Percentiles rank a stretch among this genome's conserved stretches.
These are phyloP conservation scores for Drosophila testacea DNA, from an alignment of 2,888 invertebrate species.

Conservation along the genomic window DNA sequence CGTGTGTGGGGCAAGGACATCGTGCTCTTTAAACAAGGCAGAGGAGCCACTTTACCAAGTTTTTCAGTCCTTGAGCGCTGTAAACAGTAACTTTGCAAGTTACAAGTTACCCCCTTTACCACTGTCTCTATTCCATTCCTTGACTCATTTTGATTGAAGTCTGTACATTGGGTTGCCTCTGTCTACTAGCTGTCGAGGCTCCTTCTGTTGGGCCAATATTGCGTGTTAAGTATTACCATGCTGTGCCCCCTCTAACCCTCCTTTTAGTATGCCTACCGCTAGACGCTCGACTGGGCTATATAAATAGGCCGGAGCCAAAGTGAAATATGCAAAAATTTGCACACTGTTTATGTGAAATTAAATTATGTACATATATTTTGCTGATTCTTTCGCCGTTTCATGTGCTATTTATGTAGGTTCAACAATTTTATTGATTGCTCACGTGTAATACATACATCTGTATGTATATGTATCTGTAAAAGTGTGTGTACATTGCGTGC, in stretches of 20 bases:
- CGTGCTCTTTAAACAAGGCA: background rate
- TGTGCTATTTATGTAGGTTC: conserved; percentile 41
- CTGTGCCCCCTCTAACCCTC: background rate
- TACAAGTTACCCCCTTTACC: background rate
- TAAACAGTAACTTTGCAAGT: conserved; percentile 19
- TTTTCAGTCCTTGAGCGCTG: conserved; percentile 10
- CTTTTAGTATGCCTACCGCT: background rate
- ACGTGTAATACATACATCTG: conserved; percentile 10
- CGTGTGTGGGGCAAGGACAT: conserved; percentile 10
- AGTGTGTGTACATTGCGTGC: conserved; percentile 51
- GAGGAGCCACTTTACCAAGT: conserved; percentile 19
- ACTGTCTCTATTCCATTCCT: background rate
- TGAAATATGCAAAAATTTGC: conserved; percentile 53
- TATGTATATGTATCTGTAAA: conserved; percentile 1
- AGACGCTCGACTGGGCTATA: conserved; percentile 22
- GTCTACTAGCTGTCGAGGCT: background rate
- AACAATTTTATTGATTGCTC: conserved; percentile 52
- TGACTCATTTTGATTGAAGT: conserved; percentile 36
- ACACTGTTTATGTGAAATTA: conserved; percentile 50
- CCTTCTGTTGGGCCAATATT: conserved; percentile 26
- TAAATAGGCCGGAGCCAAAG: conserved; percentile 40
- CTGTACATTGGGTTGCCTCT: conserved; percentile 1
- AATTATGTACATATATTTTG: conserved; percentile 53
- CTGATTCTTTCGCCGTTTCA: conserved; percentile 26
- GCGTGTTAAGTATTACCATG: conserved; percentile 45